These are phyloP conservation scores for Acanthurus tractus DNA, from an alignment of 2,797 vertebrate species.

Conservation along the genomic window DNA sequence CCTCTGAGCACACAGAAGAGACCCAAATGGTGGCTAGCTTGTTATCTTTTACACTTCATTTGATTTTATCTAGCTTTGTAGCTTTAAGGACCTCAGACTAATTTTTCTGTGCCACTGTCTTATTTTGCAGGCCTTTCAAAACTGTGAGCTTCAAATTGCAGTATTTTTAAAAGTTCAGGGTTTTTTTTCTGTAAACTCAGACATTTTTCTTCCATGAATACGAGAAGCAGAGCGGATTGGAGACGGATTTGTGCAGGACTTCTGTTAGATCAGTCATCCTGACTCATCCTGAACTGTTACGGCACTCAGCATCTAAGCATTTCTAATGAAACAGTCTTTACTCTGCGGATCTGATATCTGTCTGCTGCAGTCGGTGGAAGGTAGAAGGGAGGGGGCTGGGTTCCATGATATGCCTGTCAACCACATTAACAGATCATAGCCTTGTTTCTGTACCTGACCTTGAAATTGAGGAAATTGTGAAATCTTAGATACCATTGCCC, in stretches of 20 bases:
- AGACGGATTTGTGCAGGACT: constrained; percentile 15
- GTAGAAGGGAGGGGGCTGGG: not conserved
- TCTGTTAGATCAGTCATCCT: constrained; percentile 52
- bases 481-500: constrained; percentile 63
- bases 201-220: constrained; percentile 32
- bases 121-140: too few species aligned
- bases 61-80: too few species aligned
- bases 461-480: constrained; percentile 74
- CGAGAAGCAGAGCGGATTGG: constrained; percentile 6
- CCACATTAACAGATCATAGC: constrained; percentile 65
- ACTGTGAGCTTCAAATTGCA: not conserved
- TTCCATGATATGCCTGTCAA: constrained; percentile 66
- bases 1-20: too few species aligned
- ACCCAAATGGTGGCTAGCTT: too few species aligned
- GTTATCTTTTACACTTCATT: too few species aligned
- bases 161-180: not conserved
- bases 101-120: too few species aligned
- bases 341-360: constrained; percentile 48
- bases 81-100: too few species aligned
- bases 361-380: constrained; percentile 29
- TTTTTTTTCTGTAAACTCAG: not conserved
- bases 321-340: constrained; percentile 55
- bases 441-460: constrained; percentile 60
- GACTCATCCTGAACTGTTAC: constrained; percentile 50
- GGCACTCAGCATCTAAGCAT: constrained; percentile 50